Percentiles rank a stretch among this genome's conserved stretches.
phyloP scores from a whole-genome alignment of 2,888 invertebrate species.

The Nomada hirtipes region DNA sequence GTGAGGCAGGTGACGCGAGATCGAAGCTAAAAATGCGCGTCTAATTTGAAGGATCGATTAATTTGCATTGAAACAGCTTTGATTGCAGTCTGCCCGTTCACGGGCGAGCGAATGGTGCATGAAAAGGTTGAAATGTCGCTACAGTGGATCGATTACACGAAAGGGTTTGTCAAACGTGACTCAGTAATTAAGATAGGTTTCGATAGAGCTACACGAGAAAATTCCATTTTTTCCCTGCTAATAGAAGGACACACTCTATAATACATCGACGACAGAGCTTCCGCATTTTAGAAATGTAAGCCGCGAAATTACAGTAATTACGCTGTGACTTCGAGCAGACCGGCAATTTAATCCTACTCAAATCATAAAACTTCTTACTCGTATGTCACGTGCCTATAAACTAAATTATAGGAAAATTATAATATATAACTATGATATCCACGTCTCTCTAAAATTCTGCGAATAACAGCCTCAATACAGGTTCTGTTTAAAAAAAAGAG shows the following conservation, averaged over 20 bases:
- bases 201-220: constrained; percentile 12
- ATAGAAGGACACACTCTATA: neutral
- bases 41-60: neutral
- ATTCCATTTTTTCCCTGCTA: constrained; percentile 6
- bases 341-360: constrained; percentile 5
- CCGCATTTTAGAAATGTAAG: neutral
- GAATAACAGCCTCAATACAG: no score
- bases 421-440: no score
- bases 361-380: neutral
- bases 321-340: neutral
- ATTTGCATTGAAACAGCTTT: constrained; percentile 15
- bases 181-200: constrained; percentile 31
- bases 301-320: constrained; percentile 16
- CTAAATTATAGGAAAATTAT: neutral
- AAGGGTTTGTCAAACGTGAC: constrained; percentile 11
- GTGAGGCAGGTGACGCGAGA: neutral
- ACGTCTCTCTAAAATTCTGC: no score
- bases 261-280: neutral
- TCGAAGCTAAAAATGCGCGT: neutral
- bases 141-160: neutral
- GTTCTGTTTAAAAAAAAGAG: no score
- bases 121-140: constrained; percentile 21
- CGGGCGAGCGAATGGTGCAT: constrained; percentile 20
- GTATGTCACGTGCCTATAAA: neutral
- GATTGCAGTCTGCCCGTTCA: neutral